phyloP scores from a whole-genome alignment of 2,113 vertebrate genomes.

The Mionectes macconnelli region DNA sequence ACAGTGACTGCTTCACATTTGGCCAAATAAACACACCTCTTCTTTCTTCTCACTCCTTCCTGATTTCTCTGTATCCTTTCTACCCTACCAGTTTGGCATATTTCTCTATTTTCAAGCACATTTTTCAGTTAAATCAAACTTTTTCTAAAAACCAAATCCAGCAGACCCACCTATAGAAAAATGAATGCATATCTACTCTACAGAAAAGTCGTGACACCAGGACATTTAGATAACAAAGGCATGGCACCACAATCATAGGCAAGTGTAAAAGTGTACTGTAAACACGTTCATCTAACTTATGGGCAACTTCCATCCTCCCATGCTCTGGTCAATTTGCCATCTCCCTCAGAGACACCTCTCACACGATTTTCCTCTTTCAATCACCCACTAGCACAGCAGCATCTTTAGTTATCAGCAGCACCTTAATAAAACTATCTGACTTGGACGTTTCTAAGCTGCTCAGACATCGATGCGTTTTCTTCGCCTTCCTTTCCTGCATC shows the following conservation, averaged over 20 bases:
- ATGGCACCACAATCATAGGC: background rate
- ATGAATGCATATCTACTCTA: accelerated
- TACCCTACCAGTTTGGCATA: background rate
- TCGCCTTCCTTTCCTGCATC: background rate
- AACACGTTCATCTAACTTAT: accelerated
- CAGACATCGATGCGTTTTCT: accelerated
- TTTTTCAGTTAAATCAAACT: background rate
- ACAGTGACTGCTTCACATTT: background rate
- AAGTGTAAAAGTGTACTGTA: accelerated
- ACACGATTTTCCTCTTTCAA: background rate
- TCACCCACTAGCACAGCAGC: background rate
- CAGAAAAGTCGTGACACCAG: accelerated
- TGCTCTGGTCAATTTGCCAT: background rate
- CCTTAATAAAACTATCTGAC: background rate
- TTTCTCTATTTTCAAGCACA: background rate
- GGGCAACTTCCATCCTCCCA: background rate
- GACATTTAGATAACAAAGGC: background rate
- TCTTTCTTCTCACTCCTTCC: background rate
- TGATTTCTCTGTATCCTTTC: background rate
- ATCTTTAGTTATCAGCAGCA: background rate
- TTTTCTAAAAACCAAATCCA: background rate
- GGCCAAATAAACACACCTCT: background rate
- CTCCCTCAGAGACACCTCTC: background rate
- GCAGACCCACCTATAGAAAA: background rate
- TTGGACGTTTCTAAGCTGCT: accelerated